A percentile compares a stretch with the other conserved stretches of the same genome.
Conservation (phyloP, 2,797 vertebrate genomes). For the Sebastiscus tertius region DNA sequence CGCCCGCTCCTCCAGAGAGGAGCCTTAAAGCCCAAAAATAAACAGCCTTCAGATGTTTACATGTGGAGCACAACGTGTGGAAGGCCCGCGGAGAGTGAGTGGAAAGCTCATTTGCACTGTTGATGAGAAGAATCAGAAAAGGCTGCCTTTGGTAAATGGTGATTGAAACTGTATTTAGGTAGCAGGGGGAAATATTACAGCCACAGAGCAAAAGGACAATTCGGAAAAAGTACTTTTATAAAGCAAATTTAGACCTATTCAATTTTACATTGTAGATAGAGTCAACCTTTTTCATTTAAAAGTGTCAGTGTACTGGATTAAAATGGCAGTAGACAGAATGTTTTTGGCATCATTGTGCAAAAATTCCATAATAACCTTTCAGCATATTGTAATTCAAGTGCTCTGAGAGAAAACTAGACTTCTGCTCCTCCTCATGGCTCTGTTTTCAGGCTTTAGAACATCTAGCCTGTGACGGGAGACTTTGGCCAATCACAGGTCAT, state of each 20-base stretch:
- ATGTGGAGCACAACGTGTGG: slow-evolving; percentile 33
- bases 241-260: not conserved
- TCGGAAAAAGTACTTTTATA: not conserved
- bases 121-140: slow-evolving; percentile 50
- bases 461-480: too few species aligned
- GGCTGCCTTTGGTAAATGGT: slow-evolving; percentile 21
- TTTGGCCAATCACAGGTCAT: too few species aligned
- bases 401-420: too few species aligned
- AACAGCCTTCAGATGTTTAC: slow-evolving; percentile 79
- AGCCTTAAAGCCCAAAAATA: slow-evolving; percentile 63
- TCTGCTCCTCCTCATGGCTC: too few species aligned
- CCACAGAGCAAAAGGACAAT: not conserved
- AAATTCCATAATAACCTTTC: too few species aligned
- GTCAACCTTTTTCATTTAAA: not conserved
- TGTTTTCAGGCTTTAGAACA: too few species aligned
- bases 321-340: not conserved
- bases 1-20: slow-evolving; percentile 52
- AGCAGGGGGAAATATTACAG: slow-evolving; percentile 1
- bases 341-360: too few species aligned
- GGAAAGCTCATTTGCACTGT: slow-evolving; percentile 57
- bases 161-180: slow-evolving; percentile 14
- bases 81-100: slow-evolving; percentile 45
- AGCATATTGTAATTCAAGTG: too few species aligned
- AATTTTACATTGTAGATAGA: not conserved
- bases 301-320: not conserved